phyloP scores from a whole-genome alignment of 2,113 vertebrate species.

The Hipposideros armiger region DNA sequence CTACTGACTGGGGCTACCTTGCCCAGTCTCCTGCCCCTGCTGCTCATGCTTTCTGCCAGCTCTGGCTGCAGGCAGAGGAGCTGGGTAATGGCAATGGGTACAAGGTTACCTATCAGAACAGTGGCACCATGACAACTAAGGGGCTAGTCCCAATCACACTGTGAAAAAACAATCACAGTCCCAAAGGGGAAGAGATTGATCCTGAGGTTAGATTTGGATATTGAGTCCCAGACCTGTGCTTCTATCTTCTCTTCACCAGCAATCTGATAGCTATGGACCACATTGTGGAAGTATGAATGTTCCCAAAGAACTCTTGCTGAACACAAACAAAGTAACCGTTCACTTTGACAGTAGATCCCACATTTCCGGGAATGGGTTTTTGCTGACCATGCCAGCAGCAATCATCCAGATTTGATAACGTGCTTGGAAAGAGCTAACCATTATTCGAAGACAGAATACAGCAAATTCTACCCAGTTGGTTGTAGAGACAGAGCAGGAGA shows the following conservation, averaged over 20 bases:
- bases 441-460: conserved; percentile 57
- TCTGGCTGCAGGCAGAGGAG: too few relatives aligned
- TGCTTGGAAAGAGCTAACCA: too few relatives aligned
- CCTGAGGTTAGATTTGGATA: conserved; percentile 91
- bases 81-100: conserved; percentile 91
- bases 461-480: conserved; percentile 94
- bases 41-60: too few relatives aligned
- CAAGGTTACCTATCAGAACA: conserved; percentile 89
- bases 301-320: too few relatives aligned
- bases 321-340: too few relatives aligned
- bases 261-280: conserved; percentile 80
- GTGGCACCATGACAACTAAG: conserved; percentile 91
- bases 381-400: too few relatives aligned
- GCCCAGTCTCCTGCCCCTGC: too few relatives aligned
- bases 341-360: too few relatives aligned
- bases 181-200: conserved; percentile 88
- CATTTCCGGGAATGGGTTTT: too few relatives aligned
- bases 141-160: conserved; percentile 91
- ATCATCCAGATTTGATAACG: too few relatives aligned
- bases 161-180: conserved; percentile 90
- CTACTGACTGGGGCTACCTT: too few relatives aligned
- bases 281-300: too few relatives aligned
- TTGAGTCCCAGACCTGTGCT: conserved; percentile 90
- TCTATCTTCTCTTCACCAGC: conserved; percentile 89
- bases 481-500: conserved; percentile 91